Conservation (phyloP, 2,797 vertebrate genomes). For the Falco concolor region DNA sequence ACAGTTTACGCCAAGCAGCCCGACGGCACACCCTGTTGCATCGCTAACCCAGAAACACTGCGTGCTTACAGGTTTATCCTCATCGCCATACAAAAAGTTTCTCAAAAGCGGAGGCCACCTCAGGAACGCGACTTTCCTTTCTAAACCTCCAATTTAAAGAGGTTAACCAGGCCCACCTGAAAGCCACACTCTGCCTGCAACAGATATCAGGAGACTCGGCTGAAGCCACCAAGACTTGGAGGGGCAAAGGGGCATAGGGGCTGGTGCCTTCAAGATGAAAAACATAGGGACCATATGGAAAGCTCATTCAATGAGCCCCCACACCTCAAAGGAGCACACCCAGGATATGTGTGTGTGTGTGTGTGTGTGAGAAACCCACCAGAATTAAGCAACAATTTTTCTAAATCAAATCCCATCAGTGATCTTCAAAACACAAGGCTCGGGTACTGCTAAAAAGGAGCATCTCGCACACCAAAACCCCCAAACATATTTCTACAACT, state of each 20-base stretch:
- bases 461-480: neutral
- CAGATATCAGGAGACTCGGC: neutral
- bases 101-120: neutral
- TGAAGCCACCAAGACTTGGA: neutral
- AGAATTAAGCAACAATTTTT: neutral
- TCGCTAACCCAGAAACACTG: conserved; percentile 1
- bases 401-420: neutral
- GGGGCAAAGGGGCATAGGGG: neutral
- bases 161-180: neutral
- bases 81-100: neutral
- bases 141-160: conserved; percentile 17
- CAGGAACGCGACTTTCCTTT: neutral
- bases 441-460: neutral
- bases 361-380: neutral
- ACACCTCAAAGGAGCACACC: neutral
- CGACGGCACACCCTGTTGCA: neutral
- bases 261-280: neutral
- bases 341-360: neutral
- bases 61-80: neutral
- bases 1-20: neutral
- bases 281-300: neutral
- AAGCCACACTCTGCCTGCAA: neutral
- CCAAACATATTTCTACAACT: neutral
- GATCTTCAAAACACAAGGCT: neutral
- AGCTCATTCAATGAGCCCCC: neutral